Percentiles rank a stretch among this genome's conserved stretches.
These are phyloP conservation scores for Drosophila bunnanda DNA, from an alignment of 2,888 invertebrate species.

Conservation along the genomic window DNA sequence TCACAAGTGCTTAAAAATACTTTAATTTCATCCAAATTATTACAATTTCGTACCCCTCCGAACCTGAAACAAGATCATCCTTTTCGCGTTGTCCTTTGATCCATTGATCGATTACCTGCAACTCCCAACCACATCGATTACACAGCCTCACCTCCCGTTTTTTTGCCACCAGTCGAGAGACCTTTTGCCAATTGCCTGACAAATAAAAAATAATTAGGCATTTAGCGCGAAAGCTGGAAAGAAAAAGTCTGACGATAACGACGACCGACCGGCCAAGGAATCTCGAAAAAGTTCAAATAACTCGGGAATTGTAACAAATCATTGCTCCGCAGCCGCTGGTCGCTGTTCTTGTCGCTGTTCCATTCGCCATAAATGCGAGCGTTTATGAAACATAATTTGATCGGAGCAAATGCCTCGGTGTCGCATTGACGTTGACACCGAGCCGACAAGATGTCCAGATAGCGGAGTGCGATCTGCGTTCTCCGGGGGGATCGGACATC, in stretches of 20 bases:
- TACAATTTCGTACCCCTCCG: too few species aligned
- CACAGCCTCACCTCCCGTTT: slow-evolving; percentile 4
- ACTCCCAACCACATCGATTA: slow-evolving; percentile 21
- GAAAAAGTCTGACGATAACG: slow-evolving; percentile 22
- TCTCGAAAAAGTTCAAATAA: slow-evolving; percentile 71
- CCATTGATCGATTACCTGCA: slow-evolving; percentile 28
- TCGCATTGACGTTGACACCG: slow-evolving; percentile 64
- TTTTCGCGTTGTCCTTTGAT: slow-evolving; percentile 10
- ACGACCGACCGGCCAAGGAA: slow-evolving; percentile 19
- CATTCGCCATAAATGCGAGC: slow-evolving; percentile 81
- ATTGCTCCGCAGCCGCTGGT: slow-evolving; percentile 56
- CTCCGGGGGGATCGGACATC: neutral
- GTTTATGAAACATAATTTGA: slow-evolving; percentile 84
- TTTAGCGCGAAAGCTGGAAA: slow-evolving; percentile 37
- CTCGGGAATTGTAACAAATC: slow-evolving; percentile 82
- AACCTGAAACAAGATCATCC: neutral
- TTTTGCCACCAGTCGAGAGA: neutral
- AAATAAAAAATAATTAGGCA: slow-evolving; percentile 51
- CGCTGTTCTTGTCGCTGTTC: neutral
- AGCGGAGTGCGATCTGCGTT: slow-evolving; percentile 2
- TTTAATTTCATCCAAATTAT: too few species aligned
- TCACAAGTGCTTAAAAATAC: too few species aligned
- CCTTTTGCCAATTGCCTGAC: slow-evolving; percentile 31
- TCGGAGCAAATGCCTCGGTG: slow-evolving; percentile 72
- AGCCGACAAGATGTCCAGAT: slow-evolving; percentile 49